These are phyloP conservation scores for Drosophila quinaria DNA, from an alignment of 2,888 invertebrate genomes.

Conservation along the genomic window DNA sequence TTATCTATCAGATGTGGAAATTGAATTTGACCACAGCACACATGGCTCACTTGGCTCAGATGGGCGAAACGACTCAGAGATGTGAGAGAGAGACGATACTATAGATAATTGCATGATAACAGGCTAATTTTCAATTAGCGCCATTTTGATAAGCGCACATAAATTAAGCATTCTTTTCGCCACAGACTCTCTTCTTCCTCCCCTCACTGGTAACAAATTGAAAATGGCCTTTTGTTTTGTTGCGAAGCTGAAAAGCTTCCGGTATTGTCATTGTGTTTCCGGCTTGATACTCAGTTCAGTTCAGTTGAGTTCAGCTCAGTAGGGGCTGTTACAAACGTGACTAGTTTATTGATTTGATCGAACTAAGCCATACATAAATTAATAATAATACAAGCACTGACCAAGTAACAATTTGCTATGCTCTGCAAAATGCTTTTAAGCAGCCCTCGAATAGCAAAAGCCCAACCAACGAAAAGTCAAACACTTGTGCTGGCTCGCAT, in stretches of 20 bases:
- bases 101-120: conserved; percentile 77
- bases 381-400: conserved; percentile 68
- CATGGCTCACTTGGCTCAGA: conserved; percentile 12
- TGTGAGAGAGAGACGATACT: conserved; percentile 31
- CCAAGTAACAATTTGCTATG: conserved; percentile 77
- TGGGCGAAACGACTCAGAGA: conserved; percentile 13
- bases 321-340: conserved; percentile 61
- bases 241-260: conserved; percentile 54
- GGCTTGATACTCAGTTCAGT: conserved; percentile 31
- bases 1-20: conserved; percentile 70
- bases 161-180: conserved; percentile 76
- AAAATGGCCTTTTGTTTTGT: conserved; percentile 63
- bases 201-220: conserved; percentile 61
- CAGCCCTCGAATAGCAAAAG: conserved; percentile 21
- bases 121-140: conserved; percentile 82
- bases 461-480: conserved; percentile 72
- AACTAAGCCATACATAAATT: conserved; percentile 71
- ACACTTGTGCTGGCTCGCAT: conserved; percentile 50
- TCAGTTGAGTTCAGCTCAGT: conserved; percentile 11
- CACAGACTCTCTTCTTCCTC: background rate
- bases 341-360: conserved; percentile 74
- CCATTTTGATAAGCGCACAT: conserved; percentile 78
- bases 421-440: conserved; percentile 74
- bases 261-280: conserved; percentile 57
- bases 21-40: conserved; percentile 59